Evolutionary conservation across 2,888 invertebrate genomes (phyloP), one percentile per base, ranked within the genome.

Genomic region (Blomia tropicalis): DNA sequence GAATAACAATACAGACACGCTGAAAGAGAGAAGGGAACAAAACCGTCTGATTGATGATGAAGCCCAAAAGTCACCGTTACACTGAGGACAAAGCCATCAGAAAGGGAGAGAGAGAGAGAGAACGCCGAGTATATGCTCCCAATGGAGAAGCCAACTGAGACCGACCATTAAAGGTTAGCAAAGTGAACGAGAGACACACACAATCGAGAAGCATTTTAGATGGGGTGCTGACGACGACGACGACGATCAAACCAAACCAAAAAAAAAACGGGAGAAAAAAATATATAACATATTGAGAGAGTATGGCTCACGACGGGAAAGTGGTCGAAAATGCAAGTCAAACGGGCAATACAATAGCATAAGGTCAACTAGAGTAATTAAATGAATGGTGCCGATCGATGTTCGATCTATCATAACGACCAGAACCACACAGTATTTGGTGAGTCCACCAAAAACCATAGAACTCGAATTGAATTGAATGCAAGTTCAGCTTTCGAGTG

Each of bases 331-430:
- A 41, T n/a, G n/a, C n/a, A n/a, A n/a, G n/a, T n/a, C n/a, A n/a
- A n/a, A n/a, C n/a, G n/a, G n/a, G n/a, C n/a, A n/a, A n/a, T n/a
- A n/a, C n/a, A n/a, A n/a, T n/a, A n/a, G 22, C 51, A 47, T 47
- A 47, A 47, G 51, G 51, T 47, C 51, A 47, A 19, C 51, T n/a
- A 47, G 7, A 47, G 22, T 47, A 47, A 47, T 47, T 47, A 47
- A 47, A n/a, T 47, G 51, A 47, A 27, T 47, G 51, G 7, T 7
- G 11, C 7, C 22, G 51, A 47, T 47, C 51, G 51, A 47, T 47
- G 14, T 27, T 11, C 41, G 14, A n/a, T 41, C 41, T 14, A 41
- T 41, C 41, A 41, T n/a, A n/a, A n/a, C n/a, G n/a, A n/a, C n/a
- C 36, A 36, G 36, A 36, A 36, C 36, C 36, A 36, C 7, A 17